These are phyloP conservation scores for Morus bassanus DNA, from an alignment of 2,797 vertebrate species.

Conservation along the genomic window DNA sequence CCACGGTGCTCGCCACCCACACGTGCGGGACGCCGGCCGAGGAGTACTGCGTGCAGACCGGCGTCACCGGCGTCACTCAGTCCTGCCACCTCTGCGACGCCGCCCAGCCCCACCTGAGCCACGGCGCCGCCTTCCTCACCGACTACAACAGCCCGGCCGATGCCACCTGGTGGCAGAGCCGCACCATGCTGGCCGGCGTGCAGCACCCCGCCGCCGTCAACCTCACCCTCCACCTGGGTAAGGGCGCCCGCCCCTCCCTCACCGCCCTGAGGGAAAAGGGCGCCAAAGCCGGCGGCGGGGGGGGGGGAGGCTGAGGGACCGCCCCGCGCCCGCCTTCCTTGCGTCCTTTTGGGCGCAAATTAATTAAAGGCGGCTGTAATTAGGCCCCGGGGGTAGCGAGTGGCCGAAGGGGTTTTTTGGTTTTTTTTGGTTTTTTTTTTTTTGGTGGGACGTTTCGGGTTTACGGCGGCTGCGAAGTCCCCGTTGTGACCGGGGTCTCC, in stretches of 20 bases:
- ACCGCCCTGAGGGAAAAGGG: neutral
- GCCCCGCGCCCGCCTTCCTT: neutral
- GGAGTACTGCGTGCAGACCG: conserved; percentile 98
- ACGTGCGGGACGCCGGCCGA: conserved; percentile 93
- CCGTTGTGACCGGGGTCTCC: neutral
- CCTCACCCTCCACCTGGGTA: conserved; percentile 95
- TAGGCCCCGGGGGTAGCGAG: fast-evolving
- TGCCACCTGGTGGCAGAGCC: conserved; percentile 99
- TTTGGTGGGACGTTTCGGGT: no score
- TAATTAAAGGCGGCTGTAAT: neutral
- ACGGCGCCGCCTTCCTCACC: conserved; percentile 90
- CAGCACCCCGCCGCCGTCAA: conserved; percentile 95
- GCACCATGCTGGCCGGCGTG: conserved; percentile 96
- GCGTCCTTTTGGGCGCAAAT: neutral
- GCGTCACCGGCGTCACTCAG: conserved; percentile 97
- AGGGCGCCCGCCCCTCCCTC: conserved; percentile 42
- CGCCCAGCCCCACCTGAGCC: conserved; percentile 84
- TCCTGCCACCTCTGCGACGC: conserved; percentile 97
- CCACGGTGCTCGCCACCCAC: conserved; percentile 93
- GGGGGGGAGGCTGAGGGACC: neutral
- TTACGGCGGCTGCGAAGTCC: neutral
- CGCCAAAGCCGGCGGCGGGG: neutral
- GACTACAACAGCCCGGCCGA: conserved; percentile 98
- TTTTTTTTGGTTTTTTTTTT: no score
- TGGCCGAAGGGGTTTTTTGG: neutral